Evolutionary conservation across 1,140 invertebrate species (phyloP).

Genomic region (Notospermus geniculatus): DNA sequence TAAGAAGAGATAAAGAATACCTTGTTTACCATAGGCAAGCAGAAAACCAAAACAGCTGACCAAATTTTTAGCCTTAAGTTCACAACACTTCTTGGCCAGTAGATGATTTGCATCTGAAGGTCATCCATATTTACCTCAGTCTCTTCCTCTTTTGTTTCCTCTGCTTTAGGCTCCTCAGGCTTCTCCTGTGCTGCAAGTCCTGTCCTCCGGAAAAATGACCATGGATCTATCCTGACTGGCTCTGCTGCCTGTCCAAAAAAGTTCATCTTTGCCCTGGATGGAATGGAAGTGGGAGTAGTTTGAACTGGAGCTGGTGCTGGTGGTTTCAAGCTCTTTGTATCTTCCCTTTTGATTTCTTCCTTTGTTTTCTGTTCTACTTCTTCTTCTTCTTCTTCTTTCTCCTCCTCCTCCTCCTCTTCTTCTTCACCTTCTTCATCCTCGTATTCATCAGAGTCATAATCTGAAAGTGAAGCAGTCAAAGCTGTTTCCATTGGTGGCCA

Average conservation of each 20-base stretch:
- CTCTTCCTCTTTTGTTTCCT: constrained; percentile 6
- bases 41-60: no score
- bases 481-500: no score
- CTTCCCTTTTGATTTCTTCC: not conserved
- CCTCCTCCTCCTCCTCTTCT: constrained; percentile 15
- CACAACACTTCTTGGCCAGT: constrained; percentile 11
- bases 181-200: not conserved
- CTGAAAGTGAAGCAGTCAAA: not conserved
- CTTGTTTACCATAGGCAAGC: not conserved
- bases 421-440: constrained; percentile 27
- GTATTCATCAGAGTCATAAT: constrained; percentile 1
- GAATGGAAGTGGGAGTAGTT: constrained; percentile 11
- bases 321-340: not conserved
- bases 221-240: constrained; percentile 44
- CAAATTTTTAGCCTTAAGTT: no score
- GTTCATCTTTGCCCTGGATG: constrained; percentile 31
- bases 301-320: not conserved
- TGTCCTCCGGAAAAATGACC: constrained; percentile 40
- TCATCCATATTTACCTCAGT: constrained; percentile 12
- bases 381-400: constrained; percentile 12
- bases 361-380: constrained; percentile 10
- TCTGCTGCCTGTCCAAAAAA: constrained; percentile 46
- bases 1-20: not conserved
- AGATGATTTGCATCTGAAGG: constrained; percentile 14
- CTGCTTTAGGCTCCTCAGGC: not conserved